Evolutionary conservation across 2,888 invertebrate genomes (phyloP).

Genomic region (Rotaria socialis): DNA sequence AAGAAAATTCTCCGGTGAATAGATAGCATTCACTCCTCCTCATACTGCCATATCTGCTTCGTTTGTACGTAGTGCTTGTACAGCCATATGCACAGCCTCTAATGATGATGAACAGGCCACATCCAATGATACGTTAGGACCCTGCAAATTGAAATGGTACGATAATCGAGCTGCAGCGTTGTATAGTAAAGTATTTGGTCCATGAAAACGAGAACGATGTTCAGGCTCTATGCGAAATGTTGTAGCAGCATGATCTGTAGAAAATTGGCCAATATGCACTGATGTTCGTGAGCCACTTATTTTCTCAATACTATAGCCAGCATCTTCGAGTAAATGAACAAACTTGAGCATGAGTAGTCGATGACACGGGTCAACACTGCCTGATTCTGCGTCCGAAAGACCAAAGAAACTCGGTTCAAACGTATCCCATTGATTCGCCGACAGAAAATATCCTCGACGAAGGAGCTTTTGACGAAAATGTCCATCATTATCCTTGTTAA

Average conservation of each 20-base stretch:
- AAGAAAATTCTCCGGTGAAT: not conserved
- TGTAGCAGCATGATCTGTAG: not conserved
- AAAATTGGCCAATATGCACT: not conserved
- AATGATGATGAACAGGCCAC: constrained; percentile 51
- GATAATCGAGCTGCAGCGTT: constrained; percentile 49
- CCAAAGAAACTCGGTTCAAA: not conserved
- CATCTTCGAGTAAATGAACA: not conserved
- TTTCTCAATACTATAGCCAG: not conserved
- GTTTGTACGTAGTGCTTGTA: constrained; percentile 49
- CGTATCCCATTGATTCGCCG: accelerated
- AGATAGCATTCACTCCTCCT: not conserved
- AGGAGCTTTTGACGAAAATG: not conserved
- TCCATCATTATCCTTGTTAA: no score
- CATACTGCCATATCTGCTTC: constrained; percentile 35
- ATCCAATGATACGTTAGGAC: constrained; percentile 50
- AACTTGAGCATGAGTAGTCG: not conserved
- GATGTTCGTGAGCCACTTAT: not conserved
- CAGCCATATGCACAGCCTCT: constrained; percentile 51
- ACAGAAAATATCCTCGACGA: not conserved
- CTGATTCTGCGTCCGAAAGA: not conserved
- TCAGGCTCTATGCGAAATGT: not conserved
- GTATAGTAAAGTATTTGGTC: not conserved
- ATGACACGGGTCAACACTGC: not conserved
- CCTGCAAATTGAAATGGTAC: constrained; percentile 50
- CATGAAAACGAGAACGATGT: not conserved